phyloP scores from a whole-genome alignment of 2,888 invertebrate genomes.

The Brenthis hecate region DNA sequence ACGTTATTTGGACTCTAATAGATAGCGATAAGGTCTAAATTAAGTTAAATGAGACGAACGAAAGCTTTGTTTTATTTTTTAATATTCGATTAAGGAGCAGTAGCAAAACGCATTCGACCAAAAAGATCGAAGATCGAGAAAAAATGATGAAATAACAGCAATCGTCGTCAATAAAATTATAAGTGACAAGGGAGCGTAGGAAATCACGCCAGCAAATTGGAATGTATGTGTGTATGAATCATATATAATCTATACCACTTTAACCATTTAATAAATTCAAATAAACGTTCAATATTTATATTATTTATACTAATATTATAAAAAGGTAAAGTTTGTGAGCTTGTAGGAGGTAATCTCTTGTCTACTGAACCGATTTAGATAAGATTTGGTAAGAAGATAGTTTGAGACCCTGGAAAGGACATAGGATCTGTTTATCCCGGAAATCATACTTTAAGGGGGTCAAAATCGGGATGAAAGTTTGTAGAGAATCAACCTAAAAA shows the following conservation, averaged over 20 bases:
- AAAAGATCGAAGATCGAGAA: slow-evolving; percentile 69
- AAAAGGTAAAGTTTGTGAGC: too few relatives aligned
- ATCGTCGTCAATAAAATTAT: slow-evolving; percentile 31
- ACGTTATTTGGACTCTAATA: slow-evolving; percentile 21
- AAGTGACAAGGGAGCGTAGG: slow-evolving; percentile 34
- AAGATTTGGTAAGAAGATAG: too few relatives aligned
- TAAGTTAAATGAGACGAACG: not conserved
- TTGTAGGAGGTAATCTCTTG: too few relatives aligned
- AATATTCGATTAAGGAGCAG: slow-evolving; percentile 55
- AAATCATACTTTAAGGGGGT: too few relatives aligned
- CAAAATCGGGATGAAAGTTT: too few relatives aligned
- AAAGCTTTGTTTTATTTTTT: slow-evolving; percentile 40
- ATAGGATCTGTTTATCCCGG: too few relatives aligned
- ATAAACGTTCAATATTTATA: too few relatives aligned
- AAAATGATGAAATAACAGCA: slow-evolving; percentile 60
- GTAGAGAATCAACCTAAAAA: too few relatives aligned
- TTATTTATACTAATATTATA: too few relatives aligned
- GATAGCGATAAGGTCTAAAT: slow-evolving; percentile 14
- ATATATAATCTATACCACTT: not conserved
- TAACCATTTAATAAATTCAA: too few relatives aligned
- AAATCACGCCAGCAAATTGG: slow-evolving; percentile 1
- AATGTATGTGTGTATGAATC: not conserved
- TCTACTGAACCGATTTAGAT: too few relatives aligned
- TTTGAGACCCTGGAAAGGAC: too few relatives aligned
- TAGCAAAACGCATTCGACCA: slow-evolving; percentile 68